Base-by-base conservation (phyloP, 1,140 invertebrate genomes). In the Mamestra configurata region DNA sequence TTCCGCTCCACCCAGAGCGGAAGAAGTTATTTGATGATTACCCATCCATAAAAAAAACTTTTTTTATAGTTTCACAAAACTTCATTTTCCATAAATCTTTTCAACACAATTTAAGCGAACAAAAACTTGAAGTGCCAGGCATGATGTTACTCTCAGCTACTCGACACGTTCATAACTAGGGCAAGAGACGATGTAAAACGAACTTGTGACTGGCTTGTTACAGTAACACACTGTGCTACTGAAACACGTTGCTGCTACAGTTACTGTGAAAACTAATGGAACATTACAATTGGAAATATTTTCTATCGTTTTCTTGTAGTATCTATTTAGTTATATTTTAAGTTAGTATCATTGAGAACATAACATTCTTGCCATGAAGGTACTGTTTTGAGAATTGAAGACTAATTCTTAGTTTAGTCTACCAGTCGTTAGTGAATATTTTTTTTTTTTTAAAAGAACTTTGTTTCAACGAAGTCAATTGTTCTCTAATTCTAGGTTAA, bases 91-190 rank as follows among this genome's bases (percentile, higher is more conserved):
- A 46, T 46, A 46, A 46, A 46, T 46, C 43, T 46, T 57, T 27
- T 15, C 11, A 55, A 24, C 22, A 15, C 55, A 15, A 10, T 57
- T 57, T 57, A 57, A 27, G 24, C 24, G 22, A 27, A 37, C 31
- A 37, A 64, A 61, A 64, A 18, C 31, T 46, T 27, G 22, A 46
- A 68, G 40, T 13, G 18, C 4, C 35, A n/a, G 37, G 20, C 37
- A 22, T 68, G 10, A 10, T 46, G 64, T 68, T 68, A 68, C 18
- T 22, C 13, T 68, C 37, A 24, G 64, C 64, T 18, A n/a, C 64
- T 46, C 40, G 40, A 68, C 64, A 68, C 64, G 37, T 31, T 68
- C 37, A 68, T 68, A 68, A 68, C 64, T 68, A 68, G 64, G 64
- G 18, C 64, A 20, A 27, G 64, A 68, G n/a, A 20, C 59, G 64